Evolutionary conservation across 2,888 invertebrate genomes (phyloP).

Genomic region (Lamellibrachia columna): DNA sequence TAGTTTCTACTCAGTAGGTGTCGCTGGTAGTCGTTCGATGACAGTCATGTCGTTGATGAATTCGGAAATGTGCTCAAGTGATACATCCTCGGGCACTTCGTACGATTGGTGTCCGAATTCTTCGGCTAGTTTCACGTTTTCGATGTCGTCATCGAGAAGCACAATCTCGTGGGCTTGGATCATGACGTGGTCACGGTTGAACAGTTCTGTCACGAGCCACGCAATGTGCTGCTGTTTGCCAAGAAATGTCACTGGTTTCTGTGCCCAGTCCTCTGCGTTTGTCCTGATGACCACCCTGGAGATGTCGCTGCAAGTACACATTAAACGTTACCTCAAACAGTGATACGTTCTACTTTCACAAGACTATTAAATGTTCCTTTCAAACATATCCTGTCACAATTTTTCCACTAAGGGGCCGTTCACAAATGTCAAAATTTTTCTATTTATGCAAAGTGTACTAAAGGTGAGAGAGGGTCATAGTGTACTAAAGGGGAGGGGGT

Average conservation of each 20-base stretch:
- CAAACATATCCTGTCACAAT: no score
- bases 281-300: conserved; percentile 53
- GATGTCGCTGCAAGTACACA: conserved; percentile 46
- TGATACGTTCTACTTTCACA: conserved; percentile 36
- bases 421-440: no score
- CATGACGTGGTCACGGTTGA: conserved; percentile 48
- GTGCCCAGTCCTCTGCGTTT: conserved; percentile 51
- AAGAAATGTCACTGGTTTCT: conserved; percentile 30
- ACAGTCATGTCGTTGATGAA: conserved; percentile 28
- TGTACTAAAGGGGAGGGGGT: no score
- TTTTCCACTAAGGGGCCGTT: no score
- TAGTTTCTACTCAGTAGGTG: not conserved
- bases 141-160: conserved; percentile 55
- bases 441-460: no score
- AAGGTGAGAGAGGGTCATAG: no score
- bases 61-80: conserved; percentile 32
- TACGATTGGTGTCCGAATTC: conserved; percentile 55
- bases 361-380: no score
- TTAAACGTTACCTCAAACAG: conserved; percentile 33
- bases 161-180: conserved; percentile 53
- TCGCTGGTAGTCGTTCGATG: not conserved
- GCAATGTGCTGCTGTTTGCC: conserved; percentile 58
- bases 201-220: conserved; percentile 51
- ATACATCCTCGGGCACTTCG: conserved; percentile 47
- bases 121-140: conserved; percentile 53